Evolutionary conservation across 2,113 vertebrate species (phyloP), one percentile per base, ranked within the genome.

Genomic region (Nettapus auritus): DNA sequence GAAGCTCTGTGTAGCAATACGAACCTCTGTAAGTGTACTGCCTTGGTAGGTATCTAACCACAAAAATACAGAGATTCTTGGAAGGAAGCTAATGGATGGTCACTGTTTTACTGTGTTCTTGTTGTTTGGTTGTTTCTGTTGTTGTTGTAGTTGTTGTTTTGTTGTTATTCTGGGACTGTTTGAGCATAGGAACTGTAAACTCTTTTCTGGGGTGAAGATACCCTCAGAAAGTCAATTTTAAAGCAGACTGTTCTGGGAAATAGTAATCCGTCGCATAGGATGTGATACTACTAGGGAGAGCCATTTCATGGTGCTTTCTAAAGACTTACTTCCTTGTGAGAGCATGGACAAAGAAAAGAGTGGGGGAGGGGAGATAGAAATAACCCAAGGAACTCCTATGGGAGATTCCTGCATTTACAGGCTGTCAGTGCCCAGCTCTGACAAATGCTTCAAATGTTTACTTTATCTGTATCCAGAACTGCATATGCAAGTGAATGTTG

Each of bases 391-490:
- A 83, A 44, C 9, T 90, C 73, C 70, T 84, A 19, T 42, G 89
- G 82, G 91, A 96, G n/a, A 89, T 66, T 70, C 19, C 50, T 77
- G 40, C 9, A 2, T 89, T 92, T 91, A n/a, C 36, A n/a, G 50
- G 8, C 34, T 90, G 34, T 84, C 74, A 86, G 0, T 75, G 56
- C 38, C 63, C 23, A 67, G 8, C 9, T 31, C 42, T 90, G 73
- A 97, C 26, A 90, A 93, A 95, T 86, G 55, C 13, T 66, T 83
- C 36, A 63, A 93, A 92, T 95, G 96, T 86, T 94, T 96, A 60
- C 36, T 93, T 94, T 92, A 97, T 95, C 92, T 94, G 3, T 67
- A 83, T 25, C 8, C 82, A 95, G 73, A 90, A 90, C 80, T 81
- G 88, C 25, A 78, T 78, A 60, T 94, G 36, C 69, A 78, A 93